Conservation (phyloP, 2,113 vertebrate genomes). For the Herpetotheres cachinnans region DNA sequence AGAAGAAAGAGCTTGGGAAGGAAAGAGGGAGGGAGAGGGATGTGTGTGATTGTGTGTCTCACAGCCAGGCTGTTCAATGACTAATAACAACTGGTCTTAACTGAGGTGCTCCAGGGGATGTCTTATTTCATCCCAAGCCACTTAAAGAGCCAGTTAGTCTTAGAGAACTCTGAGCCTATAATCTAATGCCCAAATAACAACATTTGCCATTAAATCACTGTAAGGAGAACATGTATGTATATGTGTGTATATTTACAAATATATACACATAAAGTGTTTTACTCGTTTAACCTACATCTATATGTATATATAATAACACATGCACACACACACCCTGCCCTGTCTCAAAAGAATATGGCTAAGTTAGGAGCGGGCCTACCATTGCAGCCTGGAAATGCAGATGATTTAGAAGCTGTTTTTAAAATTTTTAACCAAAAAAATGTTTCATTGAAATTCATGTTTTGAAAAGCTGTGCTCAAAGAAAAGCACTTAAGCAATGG, state of each 20-base stretch:
- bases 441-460: neutral
- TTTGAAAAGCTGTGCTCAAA: neutral
- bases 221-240: slow-evolving; percentile 10
- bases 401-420: neutral
- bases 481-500: neutral
- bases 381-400: neutral
- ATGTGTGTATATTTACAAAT: slow-evolving; percentile 36
- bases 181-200: slow-evolving; percentile 39
- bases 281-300: slow-evolving; percentile 44
- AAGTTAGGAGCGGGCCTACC: neutral
- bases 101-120: neutral
- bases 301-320: slow-evolving; percentile 43
- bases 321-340: slow-evolving; percentile 1
- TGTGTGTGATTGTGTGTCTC: neutral
- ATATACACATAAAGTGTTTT: slow-evolving; percentile 29
- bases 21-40: neutral
- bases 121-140: slow-evolving; percentile 52
- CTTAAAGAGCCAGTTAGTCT: slow-evolving; percentile 41
- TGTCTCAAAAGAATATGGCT: neutral
- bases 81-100: slow-evolving; percentile 22
- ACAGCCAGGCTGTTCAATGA: neutral
- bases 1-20: slow-evolving; percentile 36
- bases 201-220: slow-evolving; percentile 24
- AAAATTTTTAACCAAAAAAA: neutral
- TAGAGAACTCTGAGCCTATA: slow-evolving; percentile 45